Percentiles rank a stretch among this genome's conserved stretches.
These are phyloP conservation scores for Colinus virginianus DNA, from an alignment of 2,113 vertebrate species.

Conservation along the genomic window DNA sequence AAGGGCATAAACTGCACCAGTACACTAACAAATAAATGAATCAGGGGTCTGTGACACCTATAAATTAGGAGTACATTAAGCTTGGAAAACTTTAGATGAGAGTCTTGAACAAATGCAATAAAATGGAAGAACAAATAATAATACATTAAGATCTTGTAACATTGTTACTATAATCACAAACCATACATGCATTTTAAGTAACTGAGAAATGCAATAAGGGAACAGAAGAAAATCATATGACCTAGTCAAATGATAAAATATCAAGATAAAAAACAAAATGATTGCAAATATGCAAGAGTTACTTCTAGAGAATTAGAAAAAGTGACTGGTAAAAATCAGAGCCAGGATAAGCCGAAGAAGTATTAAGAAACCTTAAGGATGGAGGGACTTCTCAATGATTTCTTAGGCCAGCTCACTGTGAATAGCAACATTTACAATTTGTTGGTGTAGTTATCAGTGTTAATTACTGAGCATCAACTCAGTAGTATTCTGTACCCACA, in stretches of 20 bases:
- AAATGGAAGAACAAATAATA: not conserved
- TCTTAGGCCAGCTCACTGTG: not conserved
- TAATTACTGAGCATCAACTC: not conserved
- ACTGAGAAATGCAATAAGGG: not conserved
- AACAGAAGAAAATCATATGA: not conserved
- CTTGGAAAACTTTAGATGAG: not conserved
- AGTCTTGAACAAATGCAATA: not conserved
- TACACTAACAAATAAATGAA: no score
- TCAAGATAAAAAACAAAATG: not conserved
- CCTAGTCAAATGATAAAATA: not conserved
- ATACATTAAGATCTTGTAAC: not conserved
- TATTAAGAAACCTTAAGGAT: not conserved
- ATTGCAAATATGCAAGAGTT: not conserved
- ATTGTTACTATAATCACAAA: not conserved
- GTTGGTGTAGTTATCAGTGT: no score
- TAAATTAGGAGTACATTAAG: not conserved
- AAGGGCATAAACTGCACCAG: not conserved
- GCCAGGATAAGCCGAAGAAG: not conserved
- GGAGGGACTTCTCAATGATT: not conserved
- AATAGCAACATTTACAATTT: not conserved
- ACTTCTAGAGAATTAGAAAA: not conserved
- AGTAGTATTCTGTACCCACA: not conserved
- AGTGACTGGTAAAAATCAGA: not conserved
- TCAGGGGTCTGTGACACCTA: fast-evolving
- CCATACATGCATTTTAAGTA: not conserved